A percentile compares a stretch with the other conserved stretches of the same genome.
Conservation (phyloP, 2,888 invertebrate species). For the Cynaeus angustus region DNA sequence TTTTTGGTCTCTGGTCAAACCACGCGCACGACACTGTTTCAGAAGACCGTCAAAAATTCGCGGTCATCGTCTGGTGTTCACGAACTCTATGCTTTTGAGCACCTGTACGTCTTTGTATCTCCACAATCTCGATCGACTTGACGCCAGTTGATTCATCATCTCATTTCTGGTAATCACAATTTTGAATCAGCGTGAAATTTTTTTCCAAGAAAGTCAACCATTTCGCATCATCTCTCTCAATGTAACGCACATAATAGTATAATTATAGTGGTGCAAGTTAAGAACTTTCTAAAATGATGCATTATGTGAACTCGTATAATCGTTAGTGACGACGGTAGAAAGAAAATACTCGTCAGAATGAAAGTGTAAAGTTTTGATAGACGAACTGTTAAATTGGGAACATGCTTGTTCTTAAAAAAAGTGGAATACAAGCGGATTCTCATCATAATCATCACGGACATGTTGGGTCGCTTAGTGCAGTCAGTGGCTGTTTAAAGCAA, state of each 20-base stretch:
- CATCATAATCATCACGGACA: constrained; percentile 52
- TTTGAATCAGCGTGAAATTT: no score
- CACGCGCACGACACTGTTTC: background rate
- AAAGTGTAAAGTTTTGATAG: constrained; percentile 33
- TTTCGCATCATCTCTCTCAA: constrained; percentile 12
- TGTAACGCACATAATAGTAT: background rate
- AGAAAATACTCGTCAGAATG: constrained; percentile 13
- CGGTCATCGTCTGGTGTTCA: constrained; percentile 51
- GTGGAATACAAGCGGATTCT: constrained; percentile 58
- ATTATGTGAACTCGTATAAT: constrained; percentile 28
- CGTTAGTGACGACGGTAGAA: constrained; percentile 1
- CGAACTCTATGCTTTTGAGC: constrained; percentile 49
- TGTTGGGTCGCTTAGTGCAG: constrained; percentile 57
- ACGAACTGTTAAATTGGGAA: constrained; percentile 20
- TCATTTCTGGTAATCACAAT: constrained; percentile 1
- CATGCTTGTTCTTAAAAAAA: constrained; percentile 64
- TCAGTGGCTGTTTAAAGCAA: constrained; percentile 54
- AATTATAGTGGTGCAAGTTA: constrained; percentile 1
- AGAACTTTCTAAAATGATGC: constrained; percentile 34
- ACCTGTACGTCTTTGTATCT: constrained; percentile 40
- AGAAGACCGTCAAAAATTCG: constrained; percentile 45
- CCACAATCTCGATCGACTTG: constrained; percentile 39
- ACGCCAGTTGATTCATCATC: constrained; percentile 41
- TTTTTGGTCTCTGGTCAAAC: background rate
- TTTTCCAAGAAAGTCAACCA: constrained; percentile 31